Evolutionary conservation across 2,888 invertebrate species (phyloP).

Genomic region (Yponomeuta sedellus): DNA sequence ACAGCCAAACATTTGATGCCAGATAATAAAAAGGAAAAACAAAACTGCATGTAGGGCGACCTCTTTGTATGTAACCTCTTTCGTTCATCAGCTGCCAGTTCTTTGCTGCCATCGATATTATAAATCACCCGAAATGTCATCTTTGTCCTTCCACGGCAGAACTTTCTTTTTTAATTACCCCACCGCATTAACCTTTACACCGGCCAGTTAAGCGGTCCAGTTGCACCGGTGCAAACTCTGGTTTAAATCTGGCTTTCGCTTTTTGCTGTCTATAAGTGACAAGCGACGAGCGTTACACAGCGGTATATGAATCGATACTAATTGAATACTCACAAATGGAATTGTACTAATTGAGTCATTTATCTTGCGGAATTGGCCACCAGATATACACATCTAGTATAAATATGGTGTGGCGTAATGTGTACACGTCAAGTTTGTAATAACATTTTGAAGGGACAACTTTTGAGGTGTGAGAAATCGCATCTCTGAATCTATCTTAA

Average conservation of each 20-base stretch:
- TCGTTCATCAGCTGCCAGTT: too few species aligned
- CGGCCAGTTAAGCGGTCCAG: background rate
- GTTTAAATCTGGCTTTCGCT: background rate
- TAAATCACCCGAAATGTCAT: background rate
- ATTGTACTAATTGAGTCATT: background rate
- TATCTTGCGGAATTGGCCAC: too few species aligned
- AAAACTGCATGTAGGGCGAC: too few species aligned
- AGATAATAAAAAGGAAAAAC: too few species aligned
- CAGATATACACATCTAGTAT: too few species aligned
- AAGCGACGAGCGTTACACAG: background rate
- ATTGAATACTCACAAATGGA: background rate
- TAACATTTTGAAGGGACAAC: too few species aligned
- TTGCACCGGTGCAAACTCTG: background rate
- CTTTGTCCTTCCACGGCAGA: background rate
- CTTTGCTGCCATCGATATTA: background rate
- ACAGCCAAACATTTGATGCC: too few species aligned
- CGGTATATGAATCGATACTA: background rate
- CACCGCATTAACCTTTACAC: slow-evolving; percentile 2
- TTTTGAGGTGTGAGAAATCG: too few species aligned
- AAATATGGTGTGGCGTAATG: too few species aligned
- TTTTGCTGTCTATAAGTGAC: background rate
- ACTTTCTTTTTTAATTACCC: slow-evolving; percentile 1
- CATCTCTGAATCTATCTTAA: too few species aligned
- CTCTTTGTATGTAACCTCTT: too few species aligned
- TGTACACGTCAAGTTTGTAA: too few species aligned